Conservation (phyloP, 2,113 vertebrate genomes). For the Hippocampus mohnikei region DNA sequence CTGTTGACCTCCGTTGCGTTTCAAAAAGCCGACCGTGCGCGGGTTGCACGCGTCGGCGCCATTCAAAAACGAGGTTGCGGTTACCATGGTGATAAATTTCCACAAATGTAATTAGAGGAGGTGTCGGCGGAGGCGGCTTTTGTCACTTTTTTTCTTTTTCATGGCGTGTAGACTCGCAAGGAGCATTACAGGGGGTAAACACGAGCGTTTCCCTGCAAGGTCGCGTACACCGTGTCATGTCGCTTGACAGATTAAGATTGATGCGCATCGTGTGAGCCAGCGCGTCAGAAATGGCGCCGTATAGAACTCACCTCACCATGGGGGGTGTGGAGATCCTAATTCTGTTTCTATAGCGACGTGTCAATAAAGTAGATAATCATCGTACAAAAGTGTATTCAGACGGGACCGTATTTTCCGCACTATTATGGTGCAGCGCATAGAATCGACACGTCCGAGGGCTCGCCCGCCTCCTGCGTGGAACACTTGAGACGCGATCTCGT, state of each 20-base stretch:
- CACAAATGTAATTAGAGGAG: constrained; percentile 34
- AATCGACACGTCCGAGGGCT: too few relatives aligned
- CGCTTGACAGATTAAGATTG: not conserved
- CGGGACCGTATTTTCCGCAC: too few relatives aligned
- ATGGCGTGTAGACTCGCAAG: not conserved
- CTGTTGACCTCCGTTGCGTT: constrained; percentile 11
- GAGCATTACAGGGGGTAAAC: not conserved
- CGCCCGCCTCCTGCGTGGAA: too few relatives aligned
- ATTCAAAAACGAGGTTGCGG: constrained; percentile 23
- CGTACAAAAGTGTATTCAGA: too few relatives aligned
- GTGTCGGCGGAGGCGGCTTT: not conserved
- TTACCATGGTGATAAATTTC: constrained; percentile 47
- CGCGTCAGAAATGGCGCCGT: not conserved
- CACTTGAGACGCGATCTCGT: not conserved
- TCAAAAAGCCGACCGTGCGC: constrained; percentile 5
- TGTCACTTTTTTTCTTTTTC: not conserved
- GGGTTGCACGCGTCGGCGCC: constrained; percentile 10
- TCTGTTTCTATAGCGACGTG: too few relatives aligned
- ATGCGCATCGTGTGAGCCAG: not conserved
- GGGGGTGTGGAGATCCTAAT: not conserved
- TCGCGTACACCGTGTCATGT: not conserved
- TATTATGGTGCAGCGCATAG: too few relatives aligned
- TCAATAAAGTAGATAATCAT: not conserved
- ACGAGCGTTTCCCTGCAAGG: not conserved
- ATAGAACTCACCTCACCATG: not conserved